Conservation (phyloP, 2,797 vertebrate genomes). For the Trematomus bernacchii region DNA sequence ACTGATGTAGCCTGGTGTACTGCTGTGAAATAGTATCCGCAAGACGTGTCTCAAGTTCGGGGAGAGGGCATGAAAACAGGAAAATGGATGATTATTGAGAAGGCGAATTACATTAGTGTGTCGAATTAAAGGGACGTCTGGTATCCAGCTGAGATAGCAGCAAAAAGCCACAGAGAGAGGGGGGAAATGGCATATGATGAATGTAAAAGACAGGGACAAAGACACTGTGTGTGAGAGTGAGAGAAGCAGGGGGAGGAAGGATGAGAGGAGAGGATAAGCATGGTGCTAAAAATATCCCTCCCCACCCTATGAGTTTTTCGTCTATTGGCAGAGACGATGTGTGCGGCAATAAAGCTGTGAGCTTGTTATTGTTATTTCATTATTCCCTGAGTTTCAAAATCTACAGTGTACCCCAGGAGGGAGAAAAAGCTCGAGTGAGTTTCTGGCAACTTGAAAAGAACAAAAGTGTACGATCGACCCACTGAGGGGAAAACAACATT, state of each 20-base stretch:
- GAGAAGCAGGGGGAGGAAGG: constrained; percentile 63
- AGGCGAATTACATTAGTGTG: constrained; percentile 79
- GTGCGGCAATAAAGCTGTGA: constrained; percentile 65
- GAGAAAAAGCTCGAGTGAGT: constrained; percentile 14
- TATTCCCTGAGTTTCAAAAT: constrained; percentile 53
- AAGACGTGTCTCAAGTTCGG: constrained; percentile 74
- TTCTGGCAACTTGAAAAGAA: constrained; percentile 48
- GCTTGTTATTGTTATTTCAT: constrained; percentile 73
- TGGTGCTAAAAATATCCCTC: constrained; percentile 76
- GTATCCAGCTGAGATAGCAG: constrained; percentile 78
- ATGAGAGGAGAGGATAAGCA: constrained; percentile 72
- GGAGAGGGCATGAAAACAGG: constrained; percentile 77
- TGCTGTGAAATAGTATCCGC: constrained; percentile 79
- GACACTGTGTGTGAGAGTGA: constrained; percentile 67
- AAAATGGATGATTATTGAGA: constrained; percentile 82
- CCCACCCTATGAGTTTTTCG: constrained; percentile 60
- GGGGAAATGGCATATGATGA: constrained; percentile 69
- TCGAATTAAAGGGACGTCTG: constrained; percentile 81
- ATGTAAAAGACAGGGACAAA: constrained; percentile 73
- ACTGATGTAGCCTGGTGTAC: constrained; percentile 65
- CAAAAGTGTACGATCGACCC: constrained; percentile 45
- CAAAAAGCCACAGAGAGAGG: constrained; percentile 61
- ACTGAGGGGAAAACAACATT: constrained; percentile 56
- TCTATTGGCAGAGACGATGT: constrained; percentile 55
- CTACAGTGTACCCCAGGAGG: constrained; percentile 34